Percentiles rank a stretch among this genome's conserved stretches.
Evolutionary conservation across 1,140 invertebrate genomes (phyloP).

Genomic region (Popillia japonica): DNA sequence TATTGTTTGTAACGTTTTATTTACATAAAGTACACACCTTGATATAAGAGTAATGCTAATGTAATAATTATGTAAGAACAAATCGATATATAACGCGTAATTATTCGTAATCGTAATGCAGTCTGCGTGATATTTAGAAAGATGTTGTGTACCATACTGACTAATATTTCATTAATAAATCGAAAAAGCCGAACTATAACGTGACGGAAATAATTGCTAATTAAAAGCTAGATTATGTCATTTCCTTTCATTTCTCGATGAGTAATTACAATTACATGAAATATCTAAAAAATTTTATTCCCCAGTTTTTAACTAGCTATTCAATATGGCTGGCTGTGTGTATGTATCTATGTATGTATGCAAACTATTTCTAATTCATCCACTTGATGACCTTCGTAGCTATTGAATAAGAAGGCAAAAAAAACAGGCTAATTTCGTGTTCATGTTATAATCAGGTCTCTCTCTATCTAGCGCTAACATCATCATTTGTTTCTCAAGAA

Average conservation of each 20-base stretch:
- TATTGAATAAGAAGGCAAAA: neutral
- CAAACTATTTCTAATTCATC: conserved; percentile 24
- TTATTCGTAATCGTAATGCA: too few relatives aligned
- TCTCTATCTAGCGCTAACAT: conserved; percentile 17
- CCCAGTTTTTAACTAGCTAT: too few relatives aligned
- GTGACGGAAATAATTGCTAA: conserved; percentile 20
- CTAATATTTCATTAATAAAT: too few relatives aligned
- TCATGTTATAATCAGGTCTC: neutral
- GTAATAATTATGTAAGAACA: neutral
- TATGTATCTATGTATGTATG: too few relatives aligned
- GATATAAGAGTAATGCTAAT: neutral
- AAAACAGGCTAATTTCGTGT: conserved; percentile 12
- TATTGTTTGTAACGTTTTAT: neutral
- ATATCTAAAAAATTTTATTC: conserved; percentile 21
- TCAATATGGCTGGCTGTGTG: too few relatives aligned
- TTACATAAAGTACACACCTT: neutral
- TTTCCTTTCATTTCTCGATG: conserved; percentile 24
- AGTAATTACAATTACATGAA: conserved; percentile 3
- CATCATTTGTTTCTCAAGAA: neutral
- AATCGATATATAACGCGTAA: too few relatives aligned
- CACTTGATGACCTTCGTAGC: conserved; percentile 5
- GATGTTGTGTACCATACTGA: too few relatives aligned
- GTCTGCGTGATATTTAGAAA: too few relatives aligned
- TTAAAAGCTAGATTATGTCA: conserved; percentile 20
- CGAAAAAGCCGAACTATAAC: too few relatives aligned